Percentiles rank a stretch among this genome's conserved stretches.
These are phyloP conservation scores for Rhyacophila brunnea DNA, from an alignment of 1,140 invertebrate genomes.

Conservation along the genomic window DNA sequence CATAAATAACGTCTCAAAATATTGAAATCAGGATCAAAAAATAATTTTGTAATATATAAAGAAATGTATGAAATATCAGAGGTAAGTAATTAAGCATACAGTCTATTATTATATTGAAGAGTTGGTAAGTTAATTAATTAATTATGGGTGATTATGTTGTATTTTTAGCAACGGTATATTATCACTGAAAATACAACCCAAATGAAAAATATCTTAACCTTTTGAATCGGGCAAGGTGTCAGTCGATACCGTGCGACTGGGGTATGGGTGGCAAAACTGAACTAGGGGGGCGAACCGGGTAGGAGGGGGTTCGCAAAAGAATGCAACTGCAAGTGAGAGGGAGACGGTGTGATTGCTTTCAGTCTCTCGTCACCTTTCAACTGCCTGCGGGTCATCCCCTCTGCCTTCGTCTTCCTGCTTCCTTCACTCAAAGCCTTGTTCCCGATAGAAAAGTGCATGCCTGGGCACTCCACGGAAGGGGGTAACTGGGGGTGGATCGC, in stretches of 20 bases:
- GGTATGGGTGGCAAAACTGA: neutral
- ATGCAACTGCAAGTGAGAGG: conserved; percentile 23
- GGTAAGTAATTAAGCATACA: too few species aligned
- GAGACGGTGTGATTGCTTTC: conserved; percentile 26
- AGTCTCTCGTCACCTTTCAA: conserved; percentile 30
- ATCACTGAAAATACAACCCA: too few species aligned
- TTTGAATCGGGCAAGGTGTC: conserved; percentile 10
- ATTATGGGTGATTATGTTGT: too few species aligned
- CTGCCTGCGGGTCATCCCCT: neutral
- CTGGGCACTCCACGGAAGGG: conserved; percentile 13
- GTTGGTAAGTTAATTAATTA: too few species aligned
- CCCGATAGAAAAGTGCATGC: conserved; percentile 30
- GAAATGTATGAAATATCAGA: too few species aligned
- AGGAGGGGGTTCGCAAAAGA: conserved; percentile 8
- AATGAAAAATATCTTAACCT: too few species aligned
- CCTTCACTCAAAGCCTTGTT: conserved; percentile 11
- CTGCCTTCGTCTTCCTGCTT: conserved; percentile 3
- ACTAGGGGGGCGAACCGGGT: neutral
- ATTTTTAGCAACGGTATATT: too few species aligned
- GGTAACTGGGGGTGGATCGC: too few species aligned
- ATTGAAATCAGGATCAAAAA: too few species aligned
- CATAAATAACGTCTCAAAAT: too few species aligned
- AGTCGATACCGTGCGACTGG: conserved; percentile 19
- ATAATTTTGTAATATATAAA: too few species aligned
- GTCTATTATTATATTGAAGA: too few species aligned